Evolutionary conservation across 2,797 vertebrate species (phyloP).

Genomic region (Artibeus jamaicensis): DNA sequence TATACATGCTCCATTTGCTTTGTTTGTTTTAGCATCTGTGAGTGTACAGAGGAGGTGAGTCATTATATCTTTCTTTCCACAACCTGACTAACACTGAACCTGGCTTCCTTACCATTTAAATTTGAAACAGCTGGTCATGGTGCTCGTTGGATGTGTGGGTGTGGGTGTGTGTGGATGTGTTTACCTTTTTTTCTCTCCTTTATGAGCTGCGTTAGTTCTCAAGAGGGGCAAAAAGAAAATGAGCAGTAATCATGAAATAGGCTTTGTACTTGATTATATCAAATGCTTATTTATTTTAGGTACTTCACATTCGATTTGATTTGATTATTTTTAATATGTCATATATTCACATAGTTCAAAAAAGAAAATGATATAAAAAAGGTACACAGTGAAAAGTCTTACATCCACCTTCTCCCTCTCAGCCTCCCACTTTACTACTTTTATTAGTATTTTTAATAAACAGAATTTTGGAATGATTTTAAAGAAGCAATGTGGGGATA

Average conservation of each 20-base stretch:
- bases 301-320: not conserved
- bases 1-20: not conserved
- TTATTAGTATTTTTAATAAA: not conserved
- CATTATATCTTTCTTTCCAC: not conserved
- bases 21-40: not conserved
- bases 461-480: not conserved
- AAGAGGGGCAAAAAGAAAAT: not conserved
- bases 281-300: not conserved
- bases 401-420: not conserved
- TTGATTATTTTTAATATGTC: not conserved
- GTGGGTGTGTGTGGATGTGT: not conserved
- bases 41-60: not conserved
- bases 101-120: not conserved
- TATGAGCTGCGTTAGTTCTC: not conserved
- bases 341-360: not conserved
- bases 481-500: not conserved
- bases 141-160: not conserved
- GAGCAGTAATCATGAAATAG: not conserved
- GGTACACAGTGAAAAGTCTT: not conserved
- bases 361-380: constrained; percentile 7
- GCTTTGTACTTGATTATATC: not conserved
- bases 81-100: not conserved
- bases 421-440: not conserved
- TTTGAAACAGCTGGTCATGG: not conserved
- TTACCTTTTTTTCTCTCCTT: not conserved